Percentiles rank a stretch among this genome's conserved stretches.
phyloP scores from a whole-genome alignment of 1,140 invertebrate genomes.

The Telenomus remus region DNA sequence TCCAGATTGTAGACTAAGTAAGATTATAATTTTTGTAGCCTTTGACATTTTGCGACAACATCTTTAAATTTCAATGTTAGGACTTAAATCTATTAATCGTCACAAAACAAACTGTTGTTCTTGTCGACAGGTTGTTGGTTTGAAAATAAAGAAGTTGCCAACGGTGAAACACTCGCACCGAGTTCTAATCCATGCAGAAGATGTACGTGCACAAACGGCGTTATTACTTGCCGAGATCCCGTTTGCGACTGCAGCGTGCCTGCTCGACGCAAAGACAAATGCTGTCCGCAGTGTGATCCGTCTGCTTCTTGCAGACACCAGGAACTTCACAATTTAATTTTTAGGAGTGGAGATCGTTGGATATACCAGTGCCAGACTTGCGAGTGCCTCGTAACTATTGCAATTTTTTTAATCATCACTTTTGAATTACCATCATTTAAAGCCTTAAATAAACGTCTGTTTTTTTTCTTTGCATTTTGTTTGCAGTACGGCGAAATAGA shows the following conservation, averaged over 20 bases:
- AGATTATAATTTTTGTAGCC: too few relatives aligned
- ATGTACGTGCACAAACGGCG: slow-evolving; percentile 80
- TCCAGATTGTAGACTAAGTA: slow-evolving; percentile 77
- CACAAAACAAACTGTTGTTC: too few relatives aligned
- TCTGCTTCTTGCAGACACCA: slow-evolving; percentile 85
- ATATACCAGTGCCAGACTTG: slow-evolving; percentile 93
- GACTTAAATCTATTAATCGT: too few relatives aligned
- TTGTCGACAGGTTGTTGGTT: slow-evolving; percentile 78
- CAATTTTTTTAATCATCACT: not conserved
- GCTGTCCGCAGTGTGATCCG: slow-evolving; percentile 87
- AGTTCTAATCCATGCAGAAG: slow-evolving; percentile 77
- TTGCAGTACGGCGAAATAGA: slow-evolving; percentile 89
- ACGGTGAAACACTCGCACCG: slow-evolving; percentile 76
- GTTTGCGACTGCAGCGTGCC: slow-evolving; percentile 79
- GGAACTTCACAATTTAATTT: slow-evolving; percentile 83
- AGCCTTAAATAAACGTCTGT: too few relatives aligned
- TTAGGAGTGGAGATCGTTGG: slow-evolving; percentile 89
- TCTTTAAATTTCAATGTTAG: too few relatives aligned
- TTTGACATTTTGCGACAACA: too few relatives aligned
- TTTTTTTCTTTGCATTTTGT: slow-evolving; percentile 22
- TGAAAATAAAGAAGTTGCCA: slow-evolving; percentile 76
- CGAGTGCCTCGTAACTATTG: slow-evolving; percentile 84
- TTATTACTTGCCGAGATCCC: slow-evolving; percentile 78
- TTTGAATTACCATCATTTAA: not conserved
- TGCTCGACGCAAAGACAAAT: slow-evolving; percentile 78